Base-by-base conservation (phyloP, 2,797 vertebrate genomes). In the Chelon labrosus region DNA sequence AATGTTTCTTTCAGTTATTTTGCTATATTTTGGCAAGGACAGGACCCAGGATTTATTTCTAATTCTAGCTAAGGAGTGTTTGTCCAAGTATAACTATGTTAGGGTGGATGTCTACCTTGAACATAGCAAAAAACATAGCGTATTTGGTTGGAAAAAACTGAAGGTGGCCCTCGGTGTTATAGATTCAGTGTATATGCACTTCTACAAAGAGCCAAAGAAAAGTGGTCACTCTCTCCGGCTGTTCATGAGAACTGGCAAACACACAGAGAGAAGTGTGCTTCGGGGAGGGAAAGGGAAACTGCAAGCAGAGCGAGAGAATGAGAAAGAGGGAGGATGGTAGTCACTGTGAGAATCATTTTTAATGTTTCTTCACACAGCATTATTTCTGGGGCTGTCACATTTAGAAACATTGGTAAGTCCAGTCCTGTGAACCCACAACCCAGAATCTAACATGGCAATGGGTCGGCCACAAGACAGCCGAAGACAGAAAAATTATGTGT, bases 291-390 rank as follows among this genome's bases (percentile, higher is more conserved):
- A 71, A 77, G 73, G 77, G 77, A 78, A 77, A 80, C 56, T 75
- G 58, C 58, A 69, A 84, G 61, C 73, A 70, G 70, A 84, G 73
- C 64, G 83, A 78, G 74, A 77, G 83, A 84, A 79, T 52, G 67
- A 80, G 65, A 80, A 69, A 60, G 73, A 85, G 77, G 70, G 65
- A 84, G 75, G 79, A 85, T 77, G 85, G 79, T 66, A 80, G 83
- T 71, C 67, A 73, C 91, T 91, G 88, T 93, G 92, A 92, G 90
- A 93, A 93, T 91, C 71, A 71, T 88, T 86, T 83, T 75, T 65
- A 63, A 75, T 68, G 75, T 78, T 89, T 87, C 85, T 91, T 93
- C 85, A 89, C 85, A 87, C 75, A 82, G 78, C 65, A 67, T 73
- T 89, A 90, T 93, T 92, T 91, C 83, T 87, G 80, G 73, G 85